A percentile compares a stretch with the other conserved stretches of the same genome.
phyloP scores from a whole-genome alignment of 1,140 invertebrate species.

The Heliconius eleuchia region DNA sequence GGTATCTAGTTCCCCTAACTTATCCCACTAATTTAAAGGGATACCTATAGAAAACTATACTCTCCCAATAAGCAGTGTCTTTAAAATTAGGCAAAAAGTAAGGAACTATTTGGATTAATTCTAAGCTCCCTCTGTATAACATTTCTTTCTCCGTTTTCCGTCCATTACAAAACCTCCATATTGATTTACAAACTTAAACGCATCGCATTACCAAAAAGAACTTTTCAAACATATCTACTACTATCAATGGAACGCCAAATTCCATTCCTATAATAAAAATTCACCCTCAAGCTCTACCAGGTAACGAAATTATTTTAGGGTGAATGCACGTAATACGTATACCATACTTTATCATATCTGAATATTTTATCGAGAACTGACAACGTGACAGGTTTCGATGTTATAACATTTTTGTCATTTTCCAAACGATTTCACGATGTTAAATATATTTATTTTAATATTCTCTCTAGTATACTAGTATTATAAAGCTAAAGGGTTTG shows the following conservation, averaged over 20 bases:
- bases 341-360: constrained; percentile 15
- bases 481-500: too few species aligned
- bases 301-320: constrained; percentile 3
- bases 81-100: too few species aligned
- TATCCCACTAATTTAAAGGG: too few species aligned
- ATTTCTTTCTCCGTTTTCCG: too few species aligned
- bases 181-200: too few species aligned
- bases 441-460: background rate
- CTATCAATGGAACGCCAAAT: background rate
- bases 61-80: too few species aligned
- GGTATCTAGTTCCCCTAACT: too few species aligned
- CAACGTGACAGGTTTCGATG: constrained; percentile 6
- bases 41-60: too few species aligned
- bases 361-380: constrained; percentile 24
- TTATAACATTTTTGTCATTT: constrained; percentile 13
- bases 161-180: too few species aligned
- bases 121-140: too few species aligned
- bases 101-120: too few species aligned
- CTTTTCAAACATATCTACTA: background rate
- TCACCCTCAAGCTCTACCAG: background rate
- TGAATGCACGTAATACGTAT: constrained; percentile 8
- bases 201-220: background rate
- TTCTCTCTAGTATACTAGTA: background rate
- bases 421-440: background rate
- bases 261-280: background rate